Percentiles rank a stretch among this genome's conserved stretches.
These are phyloP conservation scores for Drosophila niveifrons DNA, from an alignment of 2,888 invertebrate genomes.

Conservation along the genomic window DNA sequence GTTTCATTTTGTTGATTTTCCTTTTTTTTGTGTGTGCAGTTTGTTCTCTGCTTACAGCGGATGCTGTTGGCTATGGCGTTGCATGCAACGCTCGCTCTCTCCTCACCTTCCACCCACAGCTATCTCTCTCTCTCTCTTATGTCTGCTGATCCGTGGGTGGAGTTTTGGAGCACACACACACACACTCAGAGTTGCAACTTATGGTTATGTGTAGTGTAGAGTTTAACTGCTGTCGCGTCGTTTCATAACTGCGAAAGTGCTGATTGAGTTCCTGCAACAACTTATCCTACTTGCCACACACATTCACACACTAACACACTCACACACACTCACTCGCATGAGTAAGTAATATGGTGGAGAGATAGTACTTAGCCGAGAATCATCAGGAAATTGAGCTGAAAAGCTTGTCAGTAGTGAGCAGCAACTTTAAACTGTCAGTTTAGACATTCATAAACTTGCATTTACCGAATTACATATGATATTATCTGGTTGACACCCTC, in stretches of 20 bases:
- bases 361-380: constrained; percentile 19
- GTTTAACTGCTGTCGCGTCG: constrained; percentile 36
- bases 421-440: constrained; percentile 20
- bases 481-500: too few relatives aligned
- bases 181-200: constrained; percentile 17
- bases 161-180: constrained; percentile 25
- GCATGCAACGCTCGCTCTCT: constrained; percentile 2
- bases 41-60: constrained; percentile 66
- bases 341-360: constrained; percentile 11
- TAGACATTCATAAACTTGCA: not conserved
- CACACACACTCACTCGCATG: constrained; percentile 14
- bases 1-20: constrained; percentile 38
- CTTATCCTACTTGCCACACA: constrained; percentile 47
- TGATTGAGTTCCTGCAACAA: constrained; percentile 63
- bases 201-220: constrained; percentile 28
- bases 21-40: constrained; percentile 34
- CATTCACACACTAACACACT: constrained; percentile 17
- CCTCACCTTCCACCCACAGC: constrained; percentile 1
- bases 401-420: constrained; percentile 11
- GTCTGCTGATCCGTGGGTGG: constrained; percentile 50
- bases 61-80: constrained; percentile 46
- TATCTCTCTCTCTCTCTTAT: constrained; percentile 29
- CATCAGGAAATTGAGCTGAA: constrained; percentile 48
- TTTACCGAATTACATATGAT: not conserved
- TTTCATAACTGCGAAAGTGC: constrained; percentile 61